Base-by-base conservation (phyloP, 2,797 vertebrate species). In the Typhlichthys eigenmanni region DNA sequence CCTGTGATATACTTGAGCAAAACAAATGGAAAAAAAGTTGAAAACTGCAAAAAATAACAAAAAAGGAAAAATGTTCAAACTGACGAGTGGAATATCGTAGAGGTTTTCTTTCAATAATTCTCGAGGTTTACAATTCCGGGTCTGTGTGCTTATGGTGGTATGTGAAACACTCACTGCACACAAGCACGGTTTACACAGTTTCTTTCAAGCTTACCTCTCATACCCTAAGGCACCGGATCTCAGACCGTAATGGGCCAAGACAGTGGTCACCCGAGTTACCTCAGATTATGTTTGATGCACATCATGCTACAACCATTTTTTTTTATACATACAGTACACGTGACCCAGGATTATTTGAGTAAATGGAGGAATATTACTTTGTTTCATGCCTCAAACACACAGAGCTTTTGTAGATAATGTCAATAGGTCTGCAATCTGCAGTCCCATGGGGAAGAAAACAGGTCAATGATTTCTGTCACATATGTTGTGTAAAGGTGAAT, bases 1-100 rank as follows among this genome's bases (percentile, higher is more conserved):
- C 88, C 78, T 57, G 87, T 85, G 91, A 90, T 91, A 90, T 85
- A 84, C 88, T 82, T 81, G 64, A 65, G 92, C 78, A 89, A 92
- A 90, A 89, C 81, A 84, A 81, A 85, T 81, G 76, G 82, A 89
- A 92, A 88, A 83, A 85, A 76, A 83, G 68, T 59, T 74, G 71
- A 91, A 92, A 91, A 88, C 66, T 74, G 84, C 83, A 89, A 92
- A 88, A 80, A 16, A 85, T 82, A 71, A 67, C 59, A 84, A 86
- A 90, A 91, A 88, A 84, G 76, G 71, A 84, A 84, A 85, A 84
- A 82, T 61, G 64, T 83, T 80, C 74, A 87, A 58, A 73, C 80
- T 79, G 73, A 84, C 51, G 55, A 83, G 82, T 90, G 88, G 82
- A 85, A 76, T 85, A 87, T 85, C 87, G 85, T 82, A 77, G 86